A percentile compares a stretch with the other conserved stretches of the same genome.
Evolutionary conservation across 2,113 vertebrate genomes (phyloP).

Genomic region (Callorhinus ursinus): DNA sequence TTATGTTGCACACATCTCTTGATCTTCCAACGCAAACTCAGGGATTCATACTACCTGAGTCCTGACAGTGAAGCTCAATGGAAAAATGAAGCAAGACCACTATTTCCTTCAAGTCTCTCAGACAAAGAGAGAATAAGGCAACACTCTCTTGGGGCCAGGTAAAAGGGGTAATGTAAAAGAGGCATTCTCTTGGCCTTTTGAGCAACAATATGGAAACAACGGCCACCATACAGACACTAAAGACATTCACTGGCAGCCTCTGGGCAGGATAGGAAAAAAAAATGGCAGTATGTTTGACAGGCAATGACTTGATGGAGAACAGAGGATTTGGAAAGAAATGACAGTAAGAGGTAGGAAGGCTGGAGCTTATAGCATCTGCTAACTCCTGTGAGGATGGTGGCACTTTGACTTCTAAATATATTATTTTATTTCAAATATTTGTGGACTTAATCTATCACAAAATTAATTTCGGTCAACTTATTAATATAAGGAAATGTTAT

Average conservation of each 20-base stretch:
- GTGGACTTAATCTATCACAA: not conserved
- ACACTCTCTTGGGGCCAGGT: not conserved
- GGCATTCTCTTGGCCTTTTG: not conserved
- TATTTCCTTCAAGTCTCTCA: not conserved
- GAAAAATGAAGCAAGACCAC: not conserved
- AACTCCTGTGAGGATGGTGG: not conserved
- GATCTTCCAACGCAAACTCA: not conserved
- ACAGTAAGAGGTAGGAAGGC: not conserved
- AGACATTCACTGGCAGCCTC: not conserved
- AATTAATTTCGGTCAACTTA: not conserved
- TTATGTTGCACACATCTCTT: not conserved
- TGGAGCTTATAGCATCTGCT: not conserved
- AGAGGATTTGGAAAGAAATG: not conserved
- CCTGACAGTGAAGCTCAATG: not conserved
- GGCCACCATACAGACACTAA: not conserved
- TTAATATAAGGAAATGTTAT: not conserved
- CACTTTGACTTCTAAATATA: not conserved
- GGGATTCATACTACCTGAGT: not conserved
- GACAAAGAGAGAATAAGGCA: not conserved
- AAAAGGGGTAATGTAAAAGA: not conserved
- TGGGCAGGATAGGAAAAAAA: not conserved
- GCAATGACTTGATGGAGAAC: not conserved
- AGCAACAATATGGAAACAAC: not conserved
- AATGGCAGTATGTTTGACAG: not conserved
- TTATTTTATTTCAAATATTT: not conserved